A percentile compares a stretch with the other conserved stretches of the same genome.
Evolutionary conservation across 2,888 invertebrate genomes (phyloP).

Genomic region (Apamea sordens): DNA sequence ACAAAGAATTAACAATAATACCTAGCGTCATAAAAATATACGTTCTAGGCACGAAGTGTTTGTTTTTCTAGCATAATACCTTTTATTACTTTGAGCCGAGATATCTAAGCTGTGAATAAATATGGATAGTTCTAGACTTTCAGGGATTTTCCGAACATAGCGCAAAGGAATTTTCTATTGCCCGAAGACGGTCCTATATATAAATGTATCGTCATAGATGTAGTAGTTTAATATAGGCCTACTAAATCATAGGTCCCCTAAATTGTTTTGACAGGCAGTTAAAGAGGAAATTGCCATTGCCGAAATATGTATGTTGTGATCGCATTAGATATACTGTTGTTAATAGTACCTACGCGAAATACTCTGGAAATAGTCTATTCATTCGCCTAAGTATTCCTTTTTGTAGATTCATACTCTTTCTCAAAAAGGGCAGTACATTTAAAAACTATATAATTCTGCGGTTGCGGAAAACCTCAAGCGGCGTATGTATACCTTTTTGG

Average conservation of each 20-base stretch:
- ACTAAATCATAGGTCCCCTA: background rate
- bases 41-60: slow-evolving; percentile 11
- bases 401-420: background rate
- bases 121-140: slow-evolving; percentile 30
- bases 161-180: background rate
- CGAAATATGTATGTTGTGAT: background rate
- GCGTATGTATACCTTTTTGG: background rate
- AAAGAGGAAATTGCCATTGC: slow-evolving; percentile 5
- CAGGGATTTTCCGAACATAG: slow-evolving; percentile 1
- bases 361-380: background rate
- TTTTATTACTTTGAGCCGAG: slow-evolving; percentile 34
- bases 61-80: background rate
- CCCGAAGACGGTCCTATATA: no score
- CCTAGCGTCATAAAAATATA: slow-evolving; percentile 9
- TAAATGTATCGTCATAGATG: background rate
- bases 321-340: background rate
- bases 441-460: background rate
- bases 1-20: slow-evolving; percentile 34
- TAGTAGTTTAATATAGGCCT: background rate
- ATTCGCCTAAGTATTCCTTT: no score
- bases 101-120: slow-evolving; percentile 35
- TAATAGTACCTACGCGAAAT: background rate
- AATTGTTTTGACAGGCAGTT: background rate
- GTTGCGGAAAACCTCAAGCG: background rate
- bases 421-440: background rate